These are phyloP conservation scores for Periphyllus acericola DNA, from an alignment of 2,888 invertebrate species.

Conservation along the genomic window DNA sequence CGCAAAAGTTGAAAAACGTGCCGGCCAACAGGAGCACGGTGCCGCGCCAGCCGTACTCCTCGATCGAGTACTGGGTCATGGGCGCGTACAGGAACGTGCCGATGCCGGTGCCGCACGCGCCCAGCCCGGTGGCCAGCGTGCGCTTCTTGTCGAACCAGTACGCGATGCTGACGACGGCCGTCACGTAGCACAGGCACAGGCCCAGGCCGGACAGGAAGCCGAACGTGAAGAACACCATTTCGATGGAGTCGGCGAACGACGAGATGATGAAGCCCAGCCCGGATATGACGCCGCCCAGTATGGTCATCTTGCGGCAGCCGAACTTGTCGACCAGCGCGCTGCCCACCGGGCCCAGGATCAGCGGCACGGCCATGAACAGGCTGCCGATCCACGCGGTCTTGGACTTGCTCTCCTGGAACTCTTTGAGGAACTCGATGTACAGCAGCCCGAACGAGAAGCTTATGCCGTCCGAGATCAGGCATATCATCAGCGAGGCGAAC, in stretches of 20 bases:
- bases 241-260: constrained; percentile 77
- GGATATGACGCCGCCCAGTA: constrained; percentile 78
- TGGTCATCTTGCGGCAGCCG: constrained; percentile 83
- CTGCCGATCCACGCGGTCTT: constrained; percentile 92
- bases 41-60: constrained; percentile 86
- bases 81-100: constrained; percentile 91
- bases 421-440: constrained; percentile 82
- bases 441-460: constrained; percentile 93
- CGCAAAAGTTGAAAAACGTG: constrained; percentile 84
- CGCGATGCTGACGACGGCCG: constrained; percentile 90
- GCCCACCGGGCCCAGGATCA: constrained; percentile 85
- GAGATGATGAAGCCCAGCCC: constrained; percentile 81
- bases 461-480: constrained; percentile 91
- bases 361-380: constrained; percentile 87
- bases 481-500: constrained; percentile 83
- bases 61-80: constrained; percentile 81
- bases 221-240: constrained; percentile 85
- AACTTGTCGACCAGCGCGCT: constrained; percentile 86
- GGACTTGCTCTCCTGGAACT: constrained; percentile 83
- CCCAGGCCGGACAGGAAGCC: constrained; percentile 87
- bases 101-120: constrained; percentile 86
- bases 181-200: constrained; percentile 85
- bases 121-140: constrained; percentile 85
- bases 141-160: constrained; percentile 92
- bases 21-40: constrained; percentile 84